Percentiles rank a stretch among this genome's conserved stretches.
Evolutionary conservation across 2,888 invertebrate genomes (phyloP).

Genomic region (Aphidoletes aphidimyza): DNA sequence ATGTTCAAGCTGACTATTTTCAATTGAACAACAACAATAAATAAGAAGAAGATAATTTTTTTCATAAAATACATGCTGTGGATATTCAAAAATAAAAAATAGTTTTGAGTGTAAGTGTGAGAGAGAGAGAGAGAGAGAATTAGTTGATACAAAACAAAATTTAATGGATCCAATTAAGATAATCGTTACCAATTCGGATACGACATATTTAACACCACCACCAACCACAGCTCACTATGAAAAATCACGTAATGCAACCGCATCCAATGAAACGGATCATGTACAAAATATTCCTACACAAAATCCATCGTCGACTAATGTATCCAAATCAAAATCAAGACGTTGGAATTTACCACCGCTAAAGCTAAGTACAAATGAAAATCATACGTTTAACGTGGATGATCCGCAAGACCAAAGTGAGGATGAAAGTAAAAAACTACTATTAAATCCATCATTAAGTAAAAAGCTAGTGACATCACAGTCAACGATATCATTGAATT

Average conservation of each 20-base stretch:
- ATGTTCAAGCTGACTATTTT: not conserved
- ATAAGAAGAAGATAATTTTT: not conserved
- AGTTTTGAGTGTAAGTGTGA: not conserved
- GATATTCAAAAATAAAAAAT: not conserved
- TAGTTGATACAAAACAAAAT: not conserved
- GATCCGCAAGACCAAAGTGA: not conserved
- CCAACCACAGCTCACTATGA: too few species aligned
- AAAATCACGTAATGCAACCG: not conserved
- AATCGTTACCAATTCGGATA: conserved; percentile 43
- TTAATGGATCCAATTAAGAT: conserved; percentile 36
- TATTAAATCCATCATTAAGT: not conserved
- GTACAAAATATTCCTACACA: not conserved
- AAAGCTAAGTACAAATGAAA: not conserved
- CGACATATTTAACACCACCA: conserved; percentile 3
- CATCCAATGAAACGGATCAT: not conserved
- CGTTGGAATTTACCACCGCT: not conserved
- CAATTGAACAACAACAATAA: not conserved
- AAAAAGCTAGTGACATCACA: not conserved
- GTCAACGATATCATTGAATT: conserved; percentile 10
- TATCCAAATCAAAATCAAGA: not conserved
- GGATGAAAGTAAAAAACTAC: not conserved
- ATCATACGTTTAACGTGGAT: not conserved
- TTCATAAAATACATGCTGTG: not conserved
- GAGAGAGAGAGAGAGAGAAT: too few species aligned
- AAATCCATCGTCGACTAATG: too few species aligned